A percentile compares a stretch with the other conserved stretches of the same genome.
Evolutionary conservation across 2,797 vertebrate species (phyloP).

Genomic region (Ambastaia sidthimunki): DNA sequence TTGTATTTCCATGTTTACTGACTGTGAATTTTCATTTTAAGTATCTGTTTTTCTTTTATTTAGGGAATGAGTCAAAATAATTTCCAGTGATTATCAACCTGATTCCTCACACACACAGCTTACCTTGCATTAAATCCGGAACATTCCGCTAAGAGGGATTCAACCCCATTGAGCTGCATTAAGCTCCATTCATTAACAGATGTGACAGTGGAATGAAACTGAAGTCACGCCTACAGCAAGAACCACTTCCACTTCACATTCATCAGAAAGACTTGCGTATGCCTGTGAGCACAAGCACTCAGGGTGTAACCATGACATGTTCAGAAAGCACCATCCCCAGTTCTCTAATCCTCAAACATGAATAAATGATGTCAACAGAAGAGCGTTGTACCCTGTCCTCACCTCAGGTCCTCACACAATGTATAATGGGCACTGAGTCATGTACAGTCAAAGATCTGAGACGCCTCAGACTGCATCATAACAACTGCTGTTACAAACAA

Average conservation of each 20-base stretch:
- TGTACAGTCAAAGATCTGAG: background rate
- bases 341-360: slow-evolving; percentile 31
- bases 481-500: background rate
- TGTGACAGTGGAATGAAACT: background rate
- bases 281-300: background rate
- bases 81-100: background rate
- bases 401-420: background rate
- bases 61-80: no score
- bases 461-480: background rate
- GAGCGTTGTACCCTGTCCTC: slow-evolving; percentile 1
- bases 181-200: background rate
- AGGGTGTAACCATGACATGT: background rate
- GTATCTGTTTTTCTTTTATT: no score
- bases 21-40: no score
- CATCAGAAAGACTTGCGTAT: background rate
- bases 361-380: slow-evolving; percentile 46
- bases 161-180: background rate
- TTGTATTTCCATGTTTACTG: no score
- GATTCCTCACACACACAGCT: background rate
- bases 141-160: background rate
- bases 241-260: no score
- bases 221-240: no score
- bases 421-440: background rate
- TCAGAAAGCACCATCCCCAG: slow-evolving; percentile 11
- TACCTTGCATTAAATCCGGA: background rate